A percentile compares a stretch with the other conserved stretches of the same genome.
Evolutionary conservation across 2,888 invertebrate genomes (phyloP).

Genomic region (Gryllus longicercus): DNA sequence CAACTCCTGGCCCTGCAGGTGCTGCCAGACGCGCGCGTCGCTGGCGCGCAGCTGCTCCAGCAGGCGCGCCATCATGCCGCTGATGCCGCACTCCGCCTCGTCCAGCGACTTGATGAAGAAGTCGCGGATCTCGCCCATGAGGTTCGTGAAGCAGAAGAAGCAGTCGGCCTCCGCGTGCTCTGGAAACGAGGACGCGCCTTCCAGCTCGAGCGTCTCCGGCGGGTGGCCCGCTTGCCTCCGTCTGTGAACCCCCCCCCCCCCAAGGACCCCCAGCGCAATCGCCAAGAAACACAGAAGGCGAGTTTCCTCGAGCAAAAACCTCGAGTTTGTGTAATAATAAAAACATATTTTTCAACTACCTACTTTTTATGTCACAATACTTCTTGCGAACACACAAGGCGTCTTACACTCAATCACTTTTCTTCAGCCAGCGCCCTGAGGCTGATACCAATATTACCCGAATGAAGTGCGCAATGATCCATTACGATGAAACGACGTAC

Average conservation of each 20-base stretch:
- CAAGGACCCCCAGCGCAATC: too few relatives aligned
- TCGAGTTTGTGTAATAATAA: constrained; percentile 29
- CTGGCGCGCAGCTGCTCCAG: constrained; percentile 69
- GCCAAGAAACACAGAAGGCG: too few relatives aligned
- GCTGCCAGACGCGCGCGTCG: constrained; percentile 73
- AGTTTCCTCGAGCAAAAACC: neutral
- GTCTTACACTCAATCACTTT: too few relatives aligned
- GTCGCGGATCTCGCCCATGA: constrained; percentile 97
- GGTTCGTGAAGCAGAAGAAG: constrained; percentile 96
- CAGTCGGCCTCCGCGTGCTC: constrained; percentile 95
- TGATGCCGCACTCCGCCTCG: constrained; percentile 87
- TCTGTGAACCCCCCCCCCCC: too few relatives aligned
- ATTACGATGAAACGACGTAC: too few relatives aligned
- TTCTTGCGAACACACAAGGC: too few relatives aligned
- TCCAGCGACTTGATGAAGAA: constrained; percentile 95
- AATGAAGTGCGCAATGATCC: too few relatives aligned
- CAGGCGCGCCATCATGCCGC: constrained; percentile 82
- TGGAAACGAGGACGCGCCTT: constrained; percentile 43
- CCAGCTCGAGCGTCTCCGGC: too few relatives aligned
- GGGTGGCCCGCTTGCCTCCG: too few relatives aligned
- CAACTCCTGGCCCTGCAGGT: constrained; percentile 77
- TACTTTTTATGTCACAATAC: too few relatives aligned
- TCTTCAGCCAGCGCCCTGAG: too few relatives aligned
- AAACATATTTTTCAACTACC: neutral
- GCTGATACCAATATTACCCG: too few relatives aligned